Conservation (phyloP, 2,888 invertebrate species). For the Amblyteles armatorius region DNA sequence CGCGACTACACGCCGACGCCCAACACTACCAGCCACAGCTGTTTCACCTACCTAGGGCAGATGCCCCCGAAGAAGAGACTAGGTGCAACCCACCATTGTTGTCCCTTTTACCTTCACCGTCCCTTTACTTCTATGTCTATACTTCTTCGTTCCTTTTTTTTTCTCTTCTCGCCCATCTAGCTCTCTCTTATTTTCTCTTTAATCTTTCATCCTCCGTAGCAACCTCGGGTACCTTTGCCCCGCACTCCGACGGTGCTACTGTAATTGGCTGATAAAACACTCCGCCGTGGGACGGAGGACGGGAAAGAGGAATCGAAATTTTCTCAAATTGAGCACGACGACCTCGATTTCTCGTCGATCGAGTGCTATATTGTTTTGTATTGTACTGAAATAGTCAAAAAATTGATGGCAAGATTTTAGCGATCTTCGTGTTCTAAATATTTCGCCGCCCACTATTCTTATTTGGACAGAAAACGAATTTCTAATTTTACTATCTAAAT, state of each 20-base stretch:
- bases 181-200: conserved; percentile 42
- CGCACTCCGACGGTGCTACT: conserved; percentile 53
- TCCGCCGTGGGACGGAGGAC: conserved; percentile 32
- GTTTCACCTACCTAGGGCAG: conserved; percentile 78
- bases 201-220: conserved; percentile 47
- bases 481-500: too few species aligned
- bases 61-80: conserved; percentile 74
- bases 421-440: background rate
- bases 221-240: conserved; percentile 43
- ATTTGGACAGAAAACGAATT: too few species aligned
- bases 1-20: conserved; percentile 60
- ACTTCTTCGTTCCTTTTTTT: conserved; percentile 49
- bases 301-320: conserved; percentile 59
- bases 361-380: background rate
- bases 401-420: too few species aligned
- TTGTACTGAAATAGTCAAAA: too few species aligned
- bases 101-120: conserved; percentile 62
- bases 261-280: conserved; percentile 79
- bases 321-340: conserved; percentile 43
- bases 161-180: conserved; percentile 18
- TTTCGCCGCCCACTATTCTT: too few species aligned
- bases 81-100: conserved; percentile 78
- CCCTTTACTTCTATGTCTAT: conserved; percentile 56
- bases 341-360: conserved; percentile 56
- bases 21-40: conserved; percentile 74